phyloP scores from a whole-genome alignment of 1,140 invertebrate species.

The Orchestia grillus region DNA sequence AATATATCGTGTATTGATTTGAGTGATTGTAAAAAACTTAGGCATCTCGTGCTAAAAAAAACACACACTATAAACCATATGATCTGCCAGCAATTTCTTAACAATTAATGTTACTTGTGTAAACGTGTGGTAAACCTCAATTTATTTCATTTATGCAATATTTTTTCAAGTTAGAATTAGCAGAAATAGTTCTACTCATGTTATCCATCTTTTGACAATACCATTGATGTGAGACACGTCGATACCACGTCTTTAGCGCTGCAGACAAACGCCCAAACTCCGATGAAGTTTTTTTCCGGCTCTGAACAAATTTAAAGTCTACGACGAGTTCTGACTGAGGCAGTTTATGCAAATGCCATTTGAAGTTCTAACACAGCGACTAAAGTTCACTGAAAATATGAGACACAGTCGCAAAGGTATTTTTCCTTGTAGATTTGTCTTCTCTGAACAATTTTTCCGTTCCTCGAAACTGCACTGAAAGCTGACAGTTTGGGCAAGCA shows the following conservation, averaged over 20 bases:
- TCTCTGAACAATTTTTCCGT: background rate
- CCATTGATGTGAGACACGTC: background rate
- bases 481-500: too few species aligned
- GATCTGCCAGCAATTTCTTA: background rate
- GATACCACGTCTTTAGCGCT: background rate
- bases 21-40: background rate
- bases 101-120: too few species aligned
- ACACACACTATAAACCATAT: background rate
- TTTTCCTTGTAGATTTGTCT: background rate
- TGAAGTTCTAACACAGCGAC: background rate
- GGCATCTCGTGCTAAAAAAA: background rate
- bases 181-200: background rate
- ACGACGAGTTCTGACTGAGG: background rate
- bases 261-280: background rate
- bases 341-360: conserved; percentile 1
- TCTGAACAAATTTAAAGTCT: background rate
- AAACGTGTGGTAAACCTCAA: too few species aligned
- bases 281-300: background rate
- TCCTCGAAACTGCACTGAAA: background rate
- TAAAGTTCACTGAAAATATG: background rate
- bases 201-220: background rate
- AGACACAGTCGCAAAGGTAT: background rate
- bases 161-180: background rate
- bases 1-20: background rate
- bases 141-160: background rate